Evolutionary conservation across 2,797 vertebrate genomes (phyloP).

Genomic region (Propithecus deckenii): DNA sequence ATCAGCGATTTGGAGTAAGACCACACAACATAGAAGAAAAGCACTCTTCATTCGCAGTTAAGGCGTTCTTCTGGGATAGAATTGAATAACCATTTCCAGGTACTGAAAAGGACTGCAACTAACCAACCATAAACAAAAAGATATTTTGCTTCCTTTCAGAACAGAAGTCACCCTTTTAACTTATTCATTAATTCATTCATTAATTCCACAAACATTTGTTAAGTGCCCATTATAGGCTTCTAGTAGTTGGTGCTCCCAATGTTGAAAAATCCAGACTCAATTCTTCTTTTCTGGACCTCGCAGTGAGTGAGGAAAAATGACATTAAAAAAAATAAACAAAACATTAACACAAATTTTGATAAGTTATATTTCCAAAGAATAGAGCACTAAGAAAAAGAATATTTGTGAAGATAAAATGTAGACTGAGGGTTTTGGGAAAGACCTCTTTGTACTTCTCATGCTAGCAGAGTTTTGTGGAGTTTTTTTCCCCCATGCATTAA

Average conservation of each 20-base stretch:
- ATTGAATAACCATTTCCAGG: background rate
- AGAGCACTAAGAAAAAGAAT: background rate
- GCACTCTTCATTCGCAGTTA: background rate
- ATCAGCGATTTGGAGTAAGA: conserved; percentile 3
- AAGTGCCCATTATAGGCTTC: background rate
- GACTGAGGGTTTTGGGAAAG: background rate
- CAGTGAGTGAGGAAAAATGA: background rate
- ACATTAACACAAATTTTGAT: background rate
- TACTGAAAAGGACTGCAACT: background rate
- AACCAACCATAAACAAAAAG: background rate
- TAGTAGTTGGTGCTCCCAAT: background rate
- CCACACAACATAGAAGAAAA: background rate
- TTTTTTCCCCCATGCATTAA: background rate
- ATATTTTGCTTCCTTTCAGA: background rate
- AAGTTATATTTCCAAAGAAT: background rate
- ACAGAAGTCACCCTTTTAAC: background rate
- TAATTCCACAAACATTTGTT: background rate
- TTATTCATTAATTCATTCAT: background rate
- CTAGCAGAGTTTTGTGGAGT: background rate
- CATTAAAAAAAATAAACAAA: background rate
- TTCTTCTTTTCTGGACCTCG: background rate
- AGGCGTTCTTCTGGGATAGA: background rate
- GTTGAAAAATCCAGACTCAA: background rate
- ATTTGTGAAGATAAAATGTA: background rate
- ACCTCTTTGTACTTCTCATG: background rate